Evolutionary conservation across 2,888 invertebrate genomes (phyloP).

Genomic region (Sarcophaga carnaria): DNA sequence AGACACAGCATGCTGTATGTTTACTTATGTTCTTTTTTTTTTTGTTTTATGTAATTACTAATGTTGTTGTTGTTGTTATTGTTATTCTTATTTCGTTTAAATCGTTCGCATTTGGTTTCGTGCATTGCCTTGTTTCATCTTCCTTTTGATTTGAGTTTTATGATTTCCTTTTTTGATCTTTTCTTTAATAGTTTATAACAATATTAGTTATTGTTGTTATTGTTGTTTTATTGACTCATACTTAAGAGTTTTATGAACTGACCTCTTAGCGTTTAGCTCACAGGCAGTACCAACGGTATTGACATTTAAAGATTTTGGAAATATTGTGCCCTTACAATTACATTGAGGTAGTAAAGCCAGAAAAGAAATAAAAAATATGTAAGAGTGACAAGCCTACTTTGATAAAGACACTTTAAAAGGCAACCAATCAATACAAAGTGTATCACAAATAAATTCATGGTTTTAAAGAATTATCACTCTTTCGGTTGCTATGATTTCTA

Average conservation of each 20-base stretch:
- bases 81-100: neutral
- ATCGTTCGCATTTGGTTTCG: no score
- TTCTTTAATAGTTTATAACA: slow-evolving; percentile 33
- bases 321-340: no score
- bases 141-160: slow-evolving; percentile 13
- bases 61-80: slow-evolving; percentile 37
- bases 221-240: slow-evolving; percentile 56
- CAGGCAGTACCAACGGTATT: slow-evolving; percentile 18
- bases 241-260: slow-evolving; percentile 60
- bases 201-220: slow-evolving; percentile 42
- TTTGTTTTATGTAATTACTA: slow-evolving; percentile 8
- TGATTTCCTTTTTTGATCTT: slow-evolving; percentile 50
- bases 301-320: no score
- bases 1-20: slow-evolving; percentile 56
- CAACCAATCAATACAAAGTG: no score
- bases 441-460: no score
- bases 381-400: no score
- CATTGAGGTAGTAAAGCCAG: neutral
- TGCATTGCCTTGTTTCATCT: no score
- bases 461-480: no score
- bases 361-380: neutral
- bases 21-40: slow-evolving; percentile 1
- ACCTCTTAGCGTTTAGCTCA: slow-evolving; percentile 10
- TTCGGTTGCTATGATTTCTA: no score
- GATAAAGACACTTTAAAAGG: no score